Conservation (phyloP, 2,113 vertebrate species). For the Carettochelys insculpta region DNA sequence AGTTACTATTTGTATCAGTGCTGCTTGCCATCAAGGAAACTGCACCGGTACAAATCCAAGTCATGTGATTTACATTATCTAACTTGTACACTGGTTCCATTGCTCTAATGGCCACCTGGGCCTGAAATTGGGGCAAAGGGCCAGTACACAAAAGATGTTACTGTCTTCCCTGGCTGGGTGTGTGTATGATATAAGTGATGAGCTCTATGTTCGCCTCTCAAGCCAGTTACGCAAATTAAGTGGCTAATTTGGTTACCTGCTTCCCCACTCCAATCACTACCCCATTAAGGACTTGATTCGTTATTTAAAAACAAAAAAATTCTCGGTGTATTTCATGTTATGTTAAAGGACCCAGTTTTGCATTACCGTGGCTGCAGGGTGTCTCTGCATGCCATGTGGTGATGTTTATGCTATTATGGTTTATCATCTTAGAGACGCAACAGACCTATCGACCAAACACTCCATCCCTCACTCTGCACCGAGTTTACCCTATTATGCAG, state of each 20-base stretch:
- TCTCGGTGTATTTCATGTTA: fast-evolving
- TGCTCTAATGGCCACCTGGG: neutral
- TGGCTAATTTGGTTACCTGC: neutral
- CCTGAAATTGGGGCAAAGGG: neutral
- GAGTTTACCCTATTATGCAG: neutral
- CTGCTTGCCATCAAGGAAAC: neutral
- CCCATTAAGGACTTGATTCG: neutral
- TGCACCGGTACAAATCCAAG: neutral
- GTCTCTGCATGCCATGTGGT: neutral
- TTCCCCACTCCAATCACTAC: neutral
- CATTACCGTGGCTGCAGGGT: neutral
- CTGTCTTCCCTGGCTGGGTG: neutral
- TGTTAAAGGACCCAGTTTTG: neutral
- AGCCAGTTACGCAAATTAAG: neutral
- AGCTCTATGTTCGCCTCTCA: neutral
- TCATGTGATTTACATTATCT: neutral
- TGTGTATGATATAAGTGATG: neutral
- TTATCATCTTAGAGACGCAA: neutral
- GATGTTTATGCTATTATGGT: neutral
- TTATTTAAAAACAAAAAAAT: neutral
- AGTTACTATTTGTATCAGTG: neutral
- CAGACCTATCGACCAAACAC: neutral
- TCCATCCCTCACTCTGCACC: neutral
- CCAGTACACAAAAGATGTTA: neutral
- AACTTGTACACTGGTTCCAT: neutral